These are phyloP conservation scores for Amniataba percoides DNA, from an alignment of 2,797 vertebrate genomes.

Conservation along the genomic window DNA sequence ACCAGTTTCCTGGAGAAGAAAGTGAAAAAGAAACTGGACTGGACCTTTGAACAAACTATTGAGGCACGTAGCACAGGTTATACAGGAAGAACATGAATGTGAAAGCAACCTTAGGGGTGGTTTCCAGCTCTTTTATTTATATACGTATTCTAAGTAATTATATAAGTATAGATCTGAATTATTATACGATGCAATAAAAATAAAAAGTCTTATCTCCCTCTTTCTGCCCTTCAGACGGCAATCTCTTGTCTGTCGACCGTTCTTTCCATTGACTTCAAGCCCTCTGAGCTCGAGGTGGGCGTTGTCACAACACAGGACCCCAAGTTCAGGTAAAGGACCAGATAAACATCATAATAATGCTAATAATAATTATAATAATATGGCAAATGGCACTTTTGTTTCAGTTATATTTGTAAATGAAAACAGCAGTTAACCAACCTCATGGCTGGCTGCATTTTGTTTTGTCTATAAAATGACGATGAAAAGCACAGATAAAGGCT, in stretches of 20 bases:
- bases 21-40: slow-evolving; percentile 99
- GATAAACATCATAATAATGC: too few relatives aligned
- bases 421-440: too few relatives aligned
- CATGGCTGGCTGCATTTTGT: not conserved
- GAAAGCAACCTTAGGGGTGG: slow-evolving; percentile 18
- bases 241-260: slow-evolving; percentile 96
- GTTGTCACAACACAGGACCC: slow-evolving; percentile 93
- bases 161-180: not conserved
- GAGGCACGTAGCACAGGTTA: slow-evolving; percentile 85
- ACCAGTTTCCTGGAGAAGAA: slow-evolving; percentile 99
- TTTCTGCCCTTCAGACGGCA: slow-evolving; percentile 86
- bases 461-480: not conserved
- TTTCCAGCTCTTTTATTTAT: slow-evolving; percentile 18
- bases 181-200: not conserved
- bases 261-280: slow-evolving; percentile 97
- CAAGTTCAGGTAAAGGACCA: slow-evolving; percentile 91
- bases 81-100: not conserved
- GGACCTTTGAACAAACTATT: slow-evolving; percentile 96
- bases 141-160: too few relatives aligned
- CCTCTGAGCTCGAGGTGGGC: slow-evolving; percentile 95
- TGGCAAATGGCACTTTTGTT: not conserved
- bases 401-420: not conserved
- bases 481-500: not conserved
- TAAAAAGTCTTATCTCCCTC: not conserved
- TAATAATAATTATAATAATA: too few relatives aligned